Conservation (phyloP, 2,888 invertebrate genomes). For the Spisula subtruncata region DNA sequence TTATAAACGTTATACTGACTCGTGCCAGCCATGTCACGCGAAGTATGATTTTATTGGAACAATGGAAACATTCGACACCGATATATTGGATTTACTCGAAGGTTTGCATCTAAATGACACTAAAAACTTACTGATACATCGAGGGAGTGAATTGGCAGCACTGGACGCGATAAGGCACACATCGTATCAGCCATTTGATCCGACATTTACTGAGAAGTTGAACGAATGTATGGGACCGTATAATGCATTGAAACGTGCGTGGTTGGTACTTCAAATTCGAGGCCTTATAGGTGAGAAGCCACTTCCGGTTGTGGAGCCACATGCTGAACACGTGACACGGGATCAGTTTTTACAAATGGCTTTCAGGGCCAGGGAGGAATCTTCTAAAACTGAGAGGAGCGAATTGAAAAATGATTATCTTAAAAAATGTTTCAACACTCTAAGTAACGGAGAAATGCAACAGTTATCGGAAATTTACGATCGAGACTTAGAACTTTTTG, state of each 20-base stretch:
- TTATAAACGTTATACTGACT: conserved; percentile 44
- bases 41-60: conserved; percentile 68
- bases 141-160: not conserved
- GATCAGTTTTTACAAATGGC: conserved; percentile 59
- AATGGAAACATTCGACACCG: conserved; percentile 61
- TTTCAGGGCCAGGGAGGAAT: conserved; percentile 44
- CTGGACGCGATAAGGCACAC: conserved; percentile 37
- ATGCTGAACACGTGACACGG: conserved; percentile 40
- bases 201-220: not conserved
- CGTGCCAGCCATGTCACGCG: conserved; percentile 62
- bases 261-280: conserved; percentile 36
- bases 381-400: conserved; percentile 51
- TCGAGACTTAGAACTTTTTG: conserved; percentile 76
- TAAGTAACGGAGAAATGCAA: conserved; percentile 64
- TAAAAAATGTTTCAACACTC: conserved; percentile 61
- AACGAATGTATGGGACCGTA: not conserved
- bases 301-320: not conserved
- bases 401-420: conserved; percentile 69
- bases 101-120: conserved; percentile 23
- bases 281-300: conserved; percentile 24
- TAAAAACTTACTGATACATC: not conserved
- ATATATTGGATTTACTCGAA: conserved; percentile 53
- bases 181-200: conserved; percentile 36
- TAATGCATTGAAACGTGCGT: conserved; percentile 18
- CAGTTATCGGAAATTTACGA: conserved; percentile 63